A percentile compares a stretch with the other conserved stretches of the same genome.
Evolutionary conservation across 1,140 invertebrate genomes (phyloP).

Genomic region (Neotoxoptera formosana): DNA sequence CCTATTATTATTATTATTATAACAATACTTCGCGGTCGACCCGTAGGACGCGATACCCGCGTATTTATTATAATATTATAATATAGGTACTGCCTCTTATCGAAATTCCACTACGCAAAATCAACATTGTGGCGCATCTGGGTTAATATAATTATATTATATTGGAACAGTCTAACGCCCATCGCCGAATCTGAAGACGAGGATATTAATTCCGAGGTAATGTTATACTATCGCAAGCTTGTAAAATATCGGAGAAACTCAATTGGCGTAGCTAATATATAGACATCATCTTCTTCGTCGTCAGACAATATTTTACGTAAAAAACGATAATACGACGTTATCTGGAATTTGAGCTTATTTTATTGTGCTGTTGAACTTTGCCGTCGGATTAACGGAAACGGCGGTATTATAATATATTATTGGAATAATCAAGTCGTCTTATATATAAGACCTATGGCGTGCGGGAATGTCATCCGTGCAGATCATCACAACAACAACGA

Average conservation of each 20-base stretch:
- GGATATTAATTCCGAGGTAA: background rate
- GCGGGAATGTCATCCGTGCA: background rate
- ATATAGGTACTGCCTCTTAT: background rate
- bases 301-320: no score
- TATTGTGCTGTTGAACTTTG: background rate
- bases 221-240: background rate
- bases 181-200: background rate
- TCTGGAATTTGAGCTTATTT: background rate
- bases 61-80: background rate
- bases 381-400: background rate
- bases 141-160: background rate
- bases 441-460: background rate
- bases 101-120: background rate
- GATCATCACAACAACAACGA: background rate
- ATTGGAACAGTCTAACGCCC: background rate
- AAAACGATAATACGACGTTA: background rate
- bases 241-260: background rate
- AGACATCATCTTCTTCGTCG: no score
- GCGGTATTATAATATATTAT: background rate
- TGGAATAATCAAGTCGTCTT: background rate
- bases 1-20: background rate
- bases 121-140: background rate
- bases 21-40: background rate
- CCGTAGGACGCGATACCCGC: conserved; percentile 1
- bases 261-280: background rate